Percentiles rank a stretch among this genome's conserved stretches.
These are phyloP conservation scores for Chouioia cunea DNA, from an alignment of 2,888 invertebrate genomes.

Conservation along the genomic window DNA sequence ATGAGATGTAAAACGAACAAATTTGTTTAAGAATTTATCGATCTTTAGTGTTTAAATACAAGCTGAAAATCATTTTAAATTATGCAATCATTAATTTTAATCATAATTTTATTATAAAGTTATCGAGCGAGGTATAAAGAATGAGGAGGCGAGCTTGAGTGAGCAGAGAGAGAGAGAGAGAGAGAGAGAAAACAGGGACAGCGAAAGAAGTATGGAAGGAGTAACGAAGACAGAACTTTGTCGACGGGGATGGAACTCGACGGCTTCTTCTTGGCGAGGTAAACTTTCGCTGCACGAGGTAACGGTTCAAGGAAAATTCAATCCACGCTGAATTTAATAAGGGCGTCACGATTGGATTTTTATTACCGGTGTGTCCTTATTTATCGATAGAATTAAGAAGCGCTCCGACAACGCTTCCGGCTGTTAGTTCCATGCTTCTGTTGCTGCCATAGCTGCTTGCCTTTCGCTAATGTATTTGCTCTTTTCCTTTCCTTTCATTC, in stretches of 20 bases:
- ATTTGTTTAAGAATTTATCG: conserved; percentile 24
- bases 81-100: conserved; percentile 39
- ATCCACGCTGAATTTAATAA: conserved; percentile 51
- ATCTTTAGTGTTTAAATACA: conserved; percentile 23
- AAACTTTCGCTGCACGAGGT: conserved; percentile 45
- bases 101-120: conserved; percentile 46
- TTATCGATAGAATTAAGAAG: conserved; percentile 57
- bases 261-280: conserved; percentile 23
- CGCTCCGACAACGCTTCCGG: conserved; percentile 48
- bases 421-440: too few species aligned
- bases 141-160: conserved; percentile 8
- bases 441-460: conserved; percentile 17
- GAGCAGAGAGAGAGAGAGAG: conserved; percentile 11
- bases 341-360: conserved; percentile 50
- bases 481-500: conserved; percentile 7
- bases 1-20: too few species aligned
- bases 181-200: conserved; percentile 27
- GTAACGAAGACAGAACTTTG: conserved; percentile 39
- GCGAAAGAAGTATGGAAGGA: neutral
- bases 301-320: conserved; percentile 49
- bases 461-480: conserved; percentile 11
- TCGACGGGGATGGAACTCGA: conserved; percentile 40
- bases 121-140: conserved; percentile 11
- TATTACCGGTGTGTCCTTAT: conserved; percentile 52
- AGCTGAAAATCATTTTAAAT: conserved; percentile 38